Evolutionary conservation across 2,888 invertebrate genomes (phyloP).

Genomic region (Drepanosiphum platanoidis): DNA sequence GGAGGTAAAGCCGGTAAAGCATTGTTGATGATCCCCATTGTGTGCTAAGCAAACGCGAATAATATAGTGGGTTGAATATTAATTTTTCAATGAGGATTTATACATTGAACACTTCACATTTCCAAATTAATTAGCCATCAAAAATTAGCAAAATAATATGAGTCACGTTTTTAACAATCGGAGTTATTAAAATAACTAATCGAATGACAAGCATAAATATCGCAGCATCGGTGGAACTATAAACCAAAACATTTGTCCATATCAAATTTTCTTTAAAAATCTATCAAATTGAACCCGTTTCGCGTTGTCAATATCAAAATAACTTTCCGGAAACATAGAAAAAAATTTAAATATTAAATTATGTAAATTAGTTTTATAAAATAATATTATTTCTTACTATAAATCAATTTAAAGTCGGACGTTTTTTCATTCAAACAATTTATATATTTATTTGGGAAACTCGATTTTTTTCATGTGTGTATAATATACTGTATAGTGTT

Average conservation of each 20-base stretch:
- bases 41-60: slow-evolving; percentile 48
- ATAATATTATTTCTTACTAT: neutral
- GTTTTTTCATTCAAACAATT: neutral
- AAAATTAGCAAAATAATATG: slow-evolving; percentile 2
- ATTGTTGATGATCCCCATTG: slow-evolving; percentile 53
- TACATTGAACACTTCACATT: slow-evolving; percentile 16
- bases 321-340: too few species aligned
- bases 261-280: neutral
- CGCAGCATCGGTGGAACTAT: neutral
- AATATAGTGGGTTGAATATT: slow-evolving; percentile 37
- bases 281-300: neutral
- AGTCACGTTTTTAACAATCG: neutral
- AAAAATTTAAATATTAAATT: neutral
- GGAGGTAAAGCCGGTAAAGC: slow-evolving; percentile 38
- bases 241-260: neutral
- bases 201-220: neutral
- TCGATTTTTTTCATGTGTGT: neutral
- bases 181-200: neutral
- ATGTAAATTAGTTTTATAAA: neutral
- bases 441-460: neutral
- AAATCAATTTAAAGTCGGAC: neutral
- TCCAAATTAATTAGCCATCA: slow-evolving; percentile 20
- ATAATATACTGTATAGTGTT: too few species aligned
- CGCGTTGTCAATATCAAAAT: neutral
- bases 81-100: slow-evolving; percentile 45